Evolutionary conservation across 2,888 invertebrate genomes (phyloP).

Genomic region (Mimumesa dahlbomi): DNA sequence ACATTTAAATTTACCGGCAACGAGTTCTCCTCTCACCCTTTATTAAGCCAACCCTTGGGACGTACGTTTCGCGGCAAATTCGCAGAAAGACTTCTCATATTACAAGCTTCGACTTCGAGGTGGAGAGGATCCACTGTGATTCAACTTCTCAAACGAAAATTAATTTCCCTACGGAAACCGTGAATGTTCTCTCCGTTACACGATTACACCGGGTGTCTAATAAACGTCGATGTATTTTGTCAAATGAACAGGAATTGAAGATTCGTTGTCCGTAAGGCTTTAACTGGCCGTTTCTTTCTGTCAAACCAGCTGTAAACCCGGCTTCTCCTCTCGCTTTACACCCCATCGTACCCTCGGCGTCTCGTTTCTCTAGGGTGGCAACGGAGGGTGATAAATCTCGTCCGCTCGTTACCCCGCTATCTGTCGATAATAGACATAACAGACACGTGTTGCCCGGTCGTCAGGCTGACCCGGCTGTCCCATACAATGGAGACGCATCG

Average conservation of each 20-base stretch:
- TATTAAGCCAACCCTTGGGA: background rate
- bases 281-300: slow-evolving; percentile 55
- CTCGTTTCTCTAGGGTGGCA: slow-evolving; percentile 55
- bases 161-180: too few relatives aligned
- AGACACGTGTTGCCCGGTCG: slow-evolving; percentile 77
- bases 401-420: slow-evolving; percentile 69
- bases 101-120: too few relatives aligned
- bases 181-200: too few relatives aligned
- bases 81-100: too few relatives aligned
- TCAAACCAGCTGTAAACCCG: slow-evolving; percentile 58
- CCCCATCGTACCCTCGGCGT: slow-evolving; percentile 49
- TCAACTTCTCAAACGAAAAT: too few relatives aligned
- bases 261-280: slow-evolving; percentile 33
- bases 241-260: slow-evolving; percentile 31
- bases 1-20: slow-evolving; percentile 74
- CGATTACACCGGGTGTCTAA: too few relatives aligned
- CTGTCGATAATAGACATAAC: slow-evolving; percentile 75
- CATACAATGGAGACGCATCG: slow-evolving; percentile 51
- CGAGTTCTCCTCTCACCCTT: slow-evolving; percentile 42
- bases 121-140: too few relatives aligned
- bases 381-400: slow-evolving; percentile 73
- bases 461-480: slow-evolving; percentile 67
- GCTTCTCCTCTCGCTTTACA: slow-evolving; percentile 43
- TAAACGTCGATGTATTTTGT: slow-evolving; percentile 9
- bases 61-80: slow-evolving; percentile 6